Conservation (phyloP, 2,797 vertebrate genomes). For the Kryptopterus vitreolus region DNA sequence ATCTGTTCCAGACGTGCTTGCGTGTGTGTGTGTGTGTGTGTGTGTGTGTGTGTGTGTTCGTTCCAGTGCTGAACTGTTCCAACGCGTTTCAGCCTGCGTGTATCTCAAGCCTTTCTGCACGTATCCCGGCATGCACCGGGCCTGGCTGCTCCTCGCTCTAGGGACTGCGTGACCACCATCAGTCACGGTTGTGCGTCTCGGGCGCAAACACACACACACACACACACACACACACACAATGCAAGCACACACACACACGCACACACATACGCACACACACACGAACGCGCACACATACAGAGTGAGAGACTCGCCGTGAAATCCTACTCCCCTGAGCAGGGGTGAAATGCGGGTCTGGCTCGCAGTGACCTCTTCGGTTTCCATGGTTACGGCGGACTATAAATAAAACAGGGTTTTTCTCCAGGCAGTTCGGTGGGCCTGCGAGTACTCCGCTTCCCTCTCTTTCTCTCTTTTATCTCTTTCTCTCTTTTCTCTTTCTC, state of each 20-base stretch:
- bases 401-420: constrained; percentile 88
- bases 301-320: constrained; percentile 75
- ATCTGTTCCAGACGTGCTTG: constrained; percentile 40
- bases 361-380: constrained; percentile 86
- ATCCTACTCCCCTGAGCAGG: constrained; percentile 84
- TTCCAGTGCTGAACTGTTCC: constrained; percentile 41
- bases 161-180: constrained; percentile 60
- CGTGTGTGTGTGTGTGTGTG: constrained; percentile 32
- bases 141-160: constrained; percentile 55
- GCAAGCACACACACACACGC: constrained; percentile 38
- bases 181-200: constrained; percentile 57
- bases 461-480: constrained; percentile 7
- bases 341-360: constrained; percentile 87
- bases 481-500: constrained; percentile 32
- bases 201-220: constrained; percentile 59
- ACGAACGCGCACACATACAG: constrained; percentile 44
- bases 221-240: constrained; percentile 21
- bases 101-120: constrained; percentile 50
- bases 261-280: constrained; percentile 37
- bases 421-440: constrained; percentile 75
- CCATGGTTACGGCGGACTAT: constrained; percentile 87
- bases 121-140: constrained; percentile 57
- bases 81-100: constrained; percentile 53
- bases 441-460: constrained; percentile 53
- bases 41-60: constrained; percentile 17